Base-by-base conservation (phyloP, 1,140 invertebrate species). In the Campoletis sonorensis region DNA sequence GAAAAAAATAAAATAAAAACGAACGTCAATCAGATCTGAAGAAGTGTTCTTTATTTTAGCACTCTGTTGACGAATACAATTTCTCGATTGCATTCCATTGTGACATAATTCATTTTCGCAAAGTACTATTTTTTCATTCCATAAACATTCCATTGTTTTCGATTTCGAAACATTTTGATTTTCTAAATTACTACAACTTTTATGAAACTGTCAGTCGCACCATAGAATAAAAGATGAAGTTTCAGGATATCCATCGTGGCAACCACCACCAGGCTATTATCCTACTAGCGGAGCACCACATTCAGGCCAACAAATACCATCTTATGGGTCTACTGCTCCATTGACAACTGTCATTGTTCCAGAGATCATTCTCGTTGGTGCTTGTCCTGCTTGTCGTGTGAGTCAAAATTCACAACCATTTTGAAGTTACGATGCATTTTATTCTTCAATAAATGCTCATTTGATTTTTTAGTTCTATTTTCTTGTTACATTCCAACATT, bases 311-410 rank as follows among this genome's bases (percentile, higher is more conserved):
- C 85, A 88, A 80, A 86, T 91, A 85, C 92, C 91, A 85, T 92
- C 84, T 1, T 92, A 94, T 85, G 94, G 94, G 37, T 91, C 94
- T 30, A 90, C 89, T 8, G 86, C 90, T 70, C 86, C 89, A 67
- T 23, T 78, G 0, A 87, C 89, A 0, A 89, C 90, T 13, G 81
- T 91, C 26, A 82, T 90, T 76, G 85, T 93, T 61, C 92, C 94
- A 23, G 93, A 95, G 84, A 95, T 96, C 21, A 95, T 96, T 84
- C 87, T 96, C 18, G 94, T 97, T 15, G 96, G 96, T 4, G 95
- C 94, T 15, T 97, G 97, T 91, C 97, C 97, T 61, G 95, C 95
- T 10, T 97, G 97, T 89, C 93, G 96, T 85, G 95, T 95, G 89
- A 91, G 91, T 90, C 5, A 72, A 16, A 70, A 71, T 61, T 61